phyloP scores from a whole-genome alignment of 1,140 invertebrate genomes.

The Drosophila elegans region DNA sequence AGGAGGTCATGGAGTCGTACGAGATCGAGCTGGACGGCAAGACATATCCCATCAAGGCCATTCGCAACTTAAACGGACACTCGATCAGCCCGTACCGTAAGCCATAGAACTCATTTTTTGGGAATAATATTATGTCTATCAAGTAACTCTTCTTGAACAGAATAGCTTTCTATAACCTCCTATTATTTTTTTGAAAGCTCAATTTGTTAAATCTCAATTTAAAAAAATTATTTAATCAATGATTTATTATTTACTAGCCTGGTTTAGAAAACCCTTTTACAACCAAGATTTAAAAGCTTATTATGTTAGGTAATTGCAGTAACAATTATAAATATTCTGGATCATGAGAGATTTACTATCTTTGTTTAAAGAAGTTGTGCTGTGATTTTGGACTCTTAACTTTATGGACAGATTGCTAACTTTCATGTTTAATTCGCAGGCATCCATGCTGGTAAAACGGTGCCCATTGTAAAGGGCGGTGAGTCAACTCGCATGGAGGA shows the following conservation, averaged over 20 bases:
- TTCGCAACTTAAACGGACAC: constrained; percentile 99
- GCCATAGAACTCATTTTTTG: constrained; percentile 9
- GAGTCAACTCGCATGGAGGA: constrained; percentile 99
- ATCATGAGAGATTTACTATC: no score
- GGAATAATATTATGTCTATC: no score
- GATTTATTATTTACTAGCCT: no score
- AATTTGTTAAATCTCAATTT: no score
- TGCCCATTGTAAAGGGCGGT: constrained; percentile 99
- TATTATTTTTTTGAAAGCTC: no score
- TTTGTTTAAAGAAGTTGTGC: not conserved
- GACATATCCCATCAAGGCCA: constrained; percentile 98
- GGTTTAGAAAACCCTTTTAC: no score
- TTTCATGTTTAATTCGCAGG: constrained; percentile 85
- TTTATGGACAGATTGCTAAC: no score
- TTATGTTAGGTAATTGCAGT: not conserved
- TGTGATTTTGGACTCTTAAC: not conserved
- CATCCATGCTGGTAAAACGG: constrained; percentile 99
- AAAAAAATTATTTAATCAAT: no score
- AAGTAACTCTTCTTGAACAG: no score
- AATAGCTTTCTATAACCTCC: no score
- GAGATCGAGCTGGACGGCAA: constrained; percentile 99
- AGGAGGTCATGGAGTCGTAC: constrained; percentile 99
- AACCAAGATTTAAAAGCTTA: no score
- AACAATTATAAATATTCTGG: no score
- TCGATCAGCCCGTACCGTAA: constrained; percentile 98